Evolutionary conservation across 2,888 invertebrate genomes (phyloP).

Genomic region (Limenitis arthemis): DNA sequence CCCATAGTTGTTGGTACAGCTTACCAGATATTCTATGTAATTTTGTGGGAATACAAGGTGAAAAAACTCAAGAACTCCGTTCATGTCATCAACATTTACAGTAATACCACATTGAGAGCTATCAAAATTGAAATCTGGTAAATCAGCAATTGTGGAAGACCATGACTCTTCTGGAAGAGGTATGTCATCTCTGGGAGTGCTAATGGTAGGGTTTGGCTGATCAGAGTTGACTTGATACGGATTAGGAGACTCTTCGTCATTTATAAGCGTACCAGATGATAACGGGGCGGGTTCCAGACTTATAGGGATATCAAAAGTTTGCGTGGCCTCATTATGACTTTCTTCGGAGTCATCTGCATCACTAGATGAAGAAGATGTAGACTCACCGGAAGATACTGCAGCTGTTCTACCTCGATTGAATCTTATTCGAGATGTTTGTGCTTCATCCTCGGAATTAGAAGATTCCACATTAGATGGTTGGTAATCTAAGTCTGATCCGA

Average conservation of each 20-base stretch:
- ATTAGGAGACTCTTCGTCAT: not conserved
- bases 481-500: conserved; percentile 17
- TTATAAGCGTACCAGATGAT: not conserved
- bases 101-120: conserved; percentile 11
- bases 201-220: conserved; percentile 12
- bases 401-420: conserved; percentile 12
- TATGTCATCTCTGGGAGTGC: conserved; percentile 2
- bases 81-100: conserved; percentile 12
- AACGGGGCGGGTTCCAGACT: not conserved
- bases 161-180: conserved; percentile 10
- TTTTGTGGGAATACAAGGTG: conserved; percentile 13
- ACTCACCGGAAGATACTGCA: conserved; percentile 18
- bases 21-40: conserved; percentile 16
- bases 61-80: conserved; percentile 13
- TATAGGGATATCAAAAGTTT: not conserved
- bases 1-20: conserved; percentile 20
- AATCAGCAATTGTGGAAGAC: conserved; percentile 15
- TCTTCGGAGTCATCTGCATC: not conserved
- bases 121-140: conserved; percentile 20
- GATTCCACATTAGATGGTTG: conserved; percentile 8
- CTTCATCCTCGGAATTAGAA: conserved; percentile 14
- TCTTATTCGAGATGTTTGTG: conserved; percentile 2
- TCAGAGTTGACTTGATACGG: not conserved
- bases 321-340: not conserved
- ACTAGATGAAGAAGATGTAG: conserved; percentile 2